These are phyloP conservation scores for Rhinoderma darwinii DNA, from an alignment of 2,113 vertebrate genomes.

Conservation along the genomic window DNA sequence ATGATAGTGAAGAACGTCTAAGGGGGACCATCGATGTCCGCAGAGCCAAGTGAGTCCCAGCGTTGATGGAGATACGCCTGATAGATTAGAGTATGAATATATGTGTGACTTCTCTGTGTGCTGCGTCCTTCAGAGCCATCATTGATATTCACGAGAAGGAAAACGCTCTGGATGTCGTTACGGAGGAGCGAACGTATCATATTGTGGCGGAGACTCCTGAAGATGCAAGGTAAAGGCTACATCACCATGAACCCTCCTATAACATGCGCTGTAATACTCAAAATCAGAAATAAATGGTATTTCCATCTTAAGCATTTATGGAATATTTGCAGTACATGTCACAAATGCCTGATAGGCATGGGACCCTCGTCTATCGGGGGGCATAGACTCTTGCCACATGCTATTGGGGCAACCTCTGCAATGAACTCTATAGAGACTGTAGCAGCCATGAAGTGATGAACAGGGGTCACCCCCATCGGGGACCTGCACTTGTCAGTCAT, in stretches of 20 bases:
- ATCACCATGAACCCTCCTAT: background rate
- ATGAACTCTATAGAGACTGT: no score
- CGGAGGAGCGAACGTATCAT: conserved; percentile 88
- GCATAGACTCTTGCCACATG: no score
- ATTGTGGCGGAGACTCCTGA: conserved; percentile 92
- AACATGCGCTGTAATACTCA: background rate
- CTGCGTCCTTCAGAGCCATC: conserved; percentile 80
- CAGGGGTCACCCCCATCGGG: no score
- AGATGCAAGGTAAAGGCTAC: conserved; percentile 82
- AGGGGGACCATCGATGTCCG: conserved; percentile 90
- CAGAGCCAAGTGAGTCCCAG: conserved; percentile 79
- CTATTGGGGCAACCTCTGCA: no score
- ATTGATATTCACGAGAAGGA: conserved; percentile 94
- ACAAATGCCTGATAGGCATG: no score
- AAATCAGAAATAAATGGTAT: no score
- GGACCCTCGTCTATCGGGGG: no score
- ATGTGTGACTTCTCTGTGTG: background rate
- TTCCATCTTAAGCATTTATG: no score
- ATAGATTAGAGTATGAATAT: background rate
- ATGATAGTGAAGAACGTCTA: conserved; percentile 90
- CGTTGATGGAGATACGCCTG: background rate
- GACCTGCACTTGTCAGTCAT: no score
- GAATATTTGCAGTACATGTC: no score
- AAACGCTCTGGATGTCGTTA: conserved; percentile 90
- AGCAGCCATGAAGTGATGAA: no score